Percentiles rank a stretch among this genome's conserved stretches.
phyloP scores from a whole-genome alignment of 2,113 vertebrate species.

The Phodopus roborovskii region DNA sequence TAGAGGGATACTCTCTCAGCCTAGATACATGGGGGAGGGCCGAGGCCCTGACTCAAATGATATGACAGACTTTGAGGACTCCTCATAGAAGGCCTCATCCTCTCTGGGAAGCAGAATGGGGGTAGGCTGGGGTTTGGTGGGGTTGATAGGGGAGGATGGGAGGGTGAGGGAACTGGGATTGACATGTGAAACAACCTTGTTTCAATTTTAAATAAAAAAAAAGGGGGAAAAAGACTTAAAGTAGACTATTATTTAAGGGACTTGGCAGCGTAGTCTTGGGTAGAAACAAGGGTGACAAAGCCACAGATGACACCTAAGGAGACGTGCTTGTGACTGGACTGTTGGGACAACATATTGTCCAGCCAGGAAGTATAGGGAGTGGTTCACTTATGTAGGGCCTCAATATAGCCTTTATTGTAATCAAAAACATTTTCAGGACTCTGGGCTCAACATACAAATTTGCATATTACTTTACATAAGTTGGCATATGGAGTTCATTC shows the following conservation, averaged over 20 bases:
- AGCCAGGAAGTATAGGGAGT: background rate
- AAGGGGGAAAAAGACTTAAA: background rate
- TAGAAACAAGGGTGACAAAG: background rate
- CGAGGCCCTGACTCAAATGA: no score
- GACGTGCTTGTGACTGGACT: background rate
- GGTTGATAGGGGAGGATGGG: no score
- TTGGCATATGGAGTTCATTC: conserved; percentile 80
- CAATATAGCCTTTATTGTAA: conserved; percentile 32
- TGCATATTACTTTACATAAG: conserved; percentile 82
- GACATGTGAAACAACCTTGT: no score
- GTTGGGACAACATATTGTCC: background rate
- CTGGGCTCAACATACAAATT: conserved; percentile 75
- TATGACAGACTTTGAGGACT: no score
- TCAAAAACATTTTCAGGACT: conserved; percentile 62
- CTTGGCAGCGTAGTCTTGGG: background rate
- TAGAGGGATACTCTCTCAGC: no score
- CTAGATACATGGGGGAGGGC: no score
- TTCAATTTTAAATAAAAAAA: no score
- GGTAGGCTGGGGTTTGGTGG: no score
- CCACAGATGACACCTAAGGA: background rate
- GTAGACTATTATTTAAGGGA: background rate
- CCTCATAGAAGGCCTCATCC: no score
- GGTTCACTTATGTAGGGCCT: background rate
- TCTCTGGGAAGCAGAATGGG: no score
- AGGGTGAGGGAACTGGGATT: no score